Percentiles rank a stretch among this genome's conserved stretches.
These are phyloP conservation scores for Frankliniella fusca DNA, from an alignment of 2,888 invertebrate genomes.

Conservation along the genomic window DNA sequence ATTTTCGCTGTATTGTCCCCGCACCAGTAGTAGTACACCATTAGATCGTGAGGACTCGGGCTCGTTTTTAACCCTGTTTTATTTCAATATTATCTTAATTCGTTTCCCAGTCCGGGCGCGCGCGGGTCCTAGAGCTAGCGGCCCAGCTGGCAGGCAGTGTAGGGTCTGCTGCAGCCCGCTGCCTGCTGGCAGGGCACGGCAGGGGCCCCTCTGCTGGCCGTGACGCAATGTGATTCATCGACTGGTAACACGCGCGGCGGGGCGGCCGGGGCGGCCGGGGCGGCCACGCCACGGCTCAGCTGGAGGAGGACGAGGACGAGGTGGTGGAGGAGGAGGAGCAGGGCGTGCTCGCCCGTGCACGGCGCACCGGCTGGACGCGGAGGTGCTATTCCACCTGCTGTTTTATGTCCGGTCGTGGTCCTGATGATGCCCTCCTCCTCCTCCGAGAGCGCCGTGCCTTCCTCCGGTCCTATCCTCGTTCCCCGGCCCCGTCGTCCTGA, in stretches of 20 bases:
- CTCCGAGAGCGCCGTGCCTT: not conserved
- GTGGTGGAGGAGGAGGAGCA: too few relatives aligned
- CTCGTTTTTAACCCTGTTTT: too few relatives aligned
- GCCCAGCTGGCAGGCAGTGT: not conserved
- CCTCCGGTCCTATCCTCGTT: not conserved
- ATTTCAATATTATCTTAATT: too few relatives aligned
- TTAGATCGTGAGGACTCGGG: too few relatives aligned
- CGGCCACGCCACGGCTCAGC: not conserved
- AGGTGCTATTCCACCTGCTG: conserved; percentile 8
- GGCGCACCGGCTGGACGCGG: too few relatives aligned
- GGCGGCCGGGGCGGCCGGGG: not conserved
- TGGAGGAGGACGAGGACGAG: not conserved
- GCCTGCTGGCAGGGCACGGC: not conserved
- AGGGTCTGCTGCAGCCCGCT: not conserved
- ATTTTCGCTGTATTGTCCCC: too few relatives aligned
- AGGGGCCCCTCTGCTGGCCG: not conserved
- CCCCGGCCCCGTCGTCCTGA: not conserved
- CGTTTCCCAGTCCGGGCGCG: too few relatives aligned
- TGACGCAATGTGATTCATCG: not conserved
- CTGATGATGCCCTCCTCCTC: not conserved
- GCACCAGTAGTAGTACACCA: too few relatives aligned
- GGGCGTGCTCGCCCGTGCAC: too few relatives aligned
- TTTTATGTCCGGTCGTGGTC: not conserved
- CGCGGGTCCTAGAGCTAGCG: too few relatives aligned
- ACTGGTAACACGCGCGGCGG: not conserved